Conservation (phyloP, 2,888 invertebrate genomes). For the Drymonia ruficornis region DNA sequence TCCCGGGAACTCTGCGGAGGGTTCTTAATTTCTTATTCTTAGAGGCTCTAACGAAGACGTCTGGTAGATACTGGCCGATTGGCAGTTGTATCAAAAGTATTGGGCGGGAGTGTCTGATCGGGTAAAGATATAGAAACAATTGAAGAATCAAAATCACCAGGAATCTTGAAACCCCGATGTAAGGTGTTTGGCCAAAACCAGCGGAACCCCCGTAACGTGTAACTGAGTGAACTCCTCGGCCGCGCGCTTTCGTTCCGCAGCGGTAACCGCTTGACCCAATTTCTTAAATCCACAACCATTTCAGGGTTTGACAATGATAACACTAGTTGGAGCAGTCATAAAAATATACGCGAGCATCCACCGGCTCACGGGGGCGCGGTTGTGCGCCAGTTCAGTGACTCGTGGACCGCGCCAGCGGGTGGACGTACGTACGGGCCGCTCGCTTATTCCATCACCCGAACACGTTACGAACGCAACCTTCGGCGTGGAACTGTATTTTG, state of each 20-base stretch:
- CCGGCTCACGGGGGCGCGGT: slow-evolving; percentile 63
- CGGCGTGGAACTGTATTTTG: slow-evolving; percentile 51
- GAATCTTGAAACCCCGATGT: background rate
- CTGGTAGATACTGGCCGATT: too few species aligned
- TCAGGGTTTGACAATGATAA: slow-evolving; percentile 75
- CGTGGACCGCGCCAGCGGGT: slow-evolving; percentile 55
- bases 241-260: slow-evolving; percentile 27
- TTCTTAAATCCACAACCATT: slow-evolving; percentile 67
- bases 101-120: too few species aligned
- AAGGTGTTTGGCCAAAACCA: background rate
- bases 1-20: too few species aligned
- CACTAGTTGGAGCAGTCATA: slow-evolving; percentile 60
- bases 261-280: slow-evolving; percentile 68
- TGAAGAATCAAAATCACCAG: background rate
- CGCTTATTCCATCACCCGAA: slow-evolving; percentile 35
- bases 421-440: slow-evolving; percentile 53
- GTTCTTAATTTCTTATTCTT: too few species aligned
- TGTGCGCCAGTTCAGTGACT: slow-evolving; percentile 77
- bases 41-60: too few species aligned
- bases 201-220: background rate
- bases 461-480: slow-evolving; percentile 45
- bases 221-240: slow-evolving; percentile 2
- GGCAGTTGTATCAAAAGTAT: too few species aligned
- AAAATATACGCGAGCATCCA: slow-evolving; percentile 65
- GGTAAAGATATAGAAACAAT: too few species aligned